Percentiles rank a stretch among this genome's conserved stretches.
Evolutionary conservation across 30 jellyfish, hydroid and myxozoan genomes (phyloP).

Genomic region (Cassiopea andromeda): DNA sequence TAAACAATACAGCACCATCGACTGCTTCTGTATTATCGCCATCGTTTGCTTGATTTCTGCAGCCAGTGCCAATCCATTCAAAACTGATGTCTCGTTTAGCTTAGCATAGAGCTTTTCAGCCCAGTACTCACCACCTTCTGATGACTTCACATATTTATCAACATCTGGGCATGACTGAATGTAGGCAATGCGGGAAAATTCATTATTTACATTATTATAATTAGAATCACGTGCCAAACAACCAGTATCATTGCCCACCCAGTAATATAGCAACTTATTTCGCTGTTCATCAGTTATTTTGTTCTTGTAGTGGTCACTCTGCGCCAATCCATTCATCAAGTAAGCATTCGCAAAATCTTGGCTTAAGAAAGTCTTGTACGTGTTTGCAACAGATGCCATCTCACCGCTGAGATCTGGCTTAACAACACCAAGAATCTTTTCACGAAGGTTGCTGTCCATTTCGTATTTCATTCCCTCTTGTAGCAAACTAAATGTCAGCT

Average conservation of each 20-base stretch:
- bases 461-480: slow-evolving; percentile 73
- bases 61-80: slow-evolving; percentile 48
- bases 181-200: slow-evolving; percentile 58
- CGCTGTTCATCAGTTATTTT: slow-evolving; percentile 59
- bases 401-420: slow-evolving; percentile 59
- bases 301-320: slow-evolving; percentile 49
- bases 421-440: slow-evolving; percentile 39
- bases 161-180: slow-evolving; percentile 49
- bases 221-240: slow-evolving; percentile 34
- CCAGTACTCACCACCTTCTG: slow-evolving; percentile 65
- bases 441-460: slow-evolving; percentile 35
- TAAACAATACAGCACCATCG: slow-evolving; percentile 62
- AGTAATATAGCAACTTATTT: slow-evolving; percentile 45
- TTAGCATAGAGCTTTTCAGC: slow-evolving; percentile 56
- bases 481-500: slow-evolving; percentile 49
- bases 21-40: slow-evolving; percentile 49
- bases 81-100: slow-evolving; percentile 33
- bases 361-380: slow-evolving; percentile 38
- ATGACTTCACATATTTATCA: slow-evolving; percentile 14
- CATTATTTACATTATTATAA: slow-evolving; percentile 63
- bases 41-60: slow-evolving; percentile 39
- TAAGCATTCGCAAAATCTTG: slow-evolving; percentile 46
- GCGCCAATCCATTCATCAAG: slow-evolving; percentile 50
- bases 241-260: slow-evolving; percentile 37
- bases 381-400: slow-evolving; percentile 44